A percentile compares a stretch with the other conserved stretches of the same genome.
Evolutionary conservation across 1,140 invertebrate species (phyloP).

Genomic region (Eumaeus atala): DNA sequence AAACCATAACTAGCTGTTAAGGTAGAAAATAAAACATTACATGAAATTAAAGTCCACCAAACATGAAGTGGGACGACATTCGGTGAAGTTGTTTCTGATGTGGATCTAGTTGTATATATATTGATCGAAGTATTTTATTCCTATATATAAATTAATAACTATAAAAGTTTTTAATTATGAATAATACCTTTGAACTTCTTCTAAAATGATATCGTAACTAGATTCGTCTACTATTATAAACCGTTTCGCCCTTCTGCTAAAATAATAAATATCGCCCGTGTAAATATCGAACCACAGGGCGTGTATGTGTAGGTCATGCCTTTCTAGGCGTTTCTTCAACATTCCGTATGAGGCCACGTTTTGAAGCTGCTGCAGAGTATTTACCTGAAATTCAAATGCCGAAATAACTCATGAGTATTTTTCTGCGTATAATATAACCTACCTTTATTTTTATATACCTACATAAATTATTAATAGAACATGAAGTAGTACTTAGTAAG

Average conservation of each 20-base stretch:
- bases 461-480: no score
- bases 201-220: conserved; percentile 82
- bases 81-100: no score
- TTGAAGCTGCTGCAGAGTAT: conserved; percentile 94
- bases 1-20: no score
- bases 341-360: conserved; percentile 97
- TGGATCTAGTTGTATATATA: no score
- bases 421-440: no score
- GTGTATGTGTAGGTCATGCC: conserved; percentile 90
- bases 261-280: conserved; percentile 95
- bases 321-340: conserved; percentile 86
- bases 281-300: conserved; percentile 98
- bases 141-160: no score
- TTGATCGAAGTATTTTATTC: no score
- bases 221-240: conserved; percentile 91
- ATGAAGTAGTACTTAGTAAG: no score
- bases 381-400: conserved; percentile 78
- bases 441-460: no score
- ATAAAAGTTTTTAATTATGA: conserved; percentile 73
- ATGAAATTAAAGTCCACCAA: no score
- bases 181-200: conserved; percentile 88
- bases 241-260: conserved; percentile 87
- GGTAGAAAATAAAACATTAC: no score
- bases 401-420: conserved; percentile 8
- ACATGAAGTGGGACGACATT: no score